Evolutionary conservation across 2,113 vertebrate species (phyloP).

Genomic region (Oophaga pumilio): DNA sequence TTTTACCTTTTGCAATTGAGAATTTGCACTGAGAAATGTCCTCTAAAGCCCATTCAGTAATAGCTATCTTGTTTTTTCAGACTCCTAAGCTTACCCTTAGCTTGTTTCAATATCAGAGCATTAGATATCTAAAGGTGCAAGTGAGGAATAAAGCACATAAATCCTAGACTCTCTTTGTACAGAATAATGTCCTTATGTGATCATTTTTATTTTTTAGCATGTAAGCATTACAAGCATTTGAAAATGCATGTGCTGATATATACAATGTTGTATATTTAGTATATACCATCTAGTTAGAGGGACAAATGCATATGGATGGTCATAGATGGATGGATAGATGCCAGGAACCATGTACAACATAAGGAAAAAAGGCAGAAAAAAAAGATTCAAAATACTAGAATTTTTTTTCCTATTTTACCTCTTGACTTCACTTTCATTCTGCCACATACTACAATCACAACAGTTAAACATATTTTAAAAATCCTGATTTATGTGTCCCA

Average conservation of each 20-base stretch:
- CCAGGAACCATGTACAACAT: background rate
- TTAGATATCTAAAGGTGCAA: background rate
- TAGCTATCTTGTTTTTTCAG: constrained; percentile 36
- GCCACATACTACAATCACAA: background rate
- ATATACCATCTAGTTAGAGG: background rate
- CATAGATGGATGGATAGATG: background rate
- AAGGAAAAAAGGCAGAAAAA: background rate
- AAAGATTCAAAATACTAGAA: no score
- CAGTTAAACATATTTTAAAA: background rate
- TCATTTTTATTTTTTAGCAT: background rate
- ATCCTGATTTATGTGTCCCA: background rate
- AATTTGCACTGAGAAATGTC: background rate
- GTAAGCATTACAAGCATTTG: background rate
- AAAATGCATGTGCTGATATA: background rate
- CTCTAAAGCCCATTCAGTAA: constrained; percentile 28
- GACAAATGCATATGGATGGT: background rate
- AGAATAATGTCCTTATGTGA: background rate
- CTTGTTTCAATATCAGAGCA: constrained; percentile 23
- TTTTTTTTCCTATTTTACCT: no score
- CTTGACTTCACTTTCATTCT: no score
- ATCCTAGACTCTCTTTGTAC: background rate
- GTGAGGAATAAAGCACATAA: background rate
- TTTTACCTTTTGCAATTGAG: background rate
- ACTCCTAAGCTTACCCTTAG: constrained; percentile 27
- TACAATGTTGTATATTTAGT: no score